A percentile compares a stretch with the other conserved stretches of the same genome.
phyloP scores from a whole-genome alignment of 2,113 vertebrate genomes.

The Mobula birostris region DNA sequence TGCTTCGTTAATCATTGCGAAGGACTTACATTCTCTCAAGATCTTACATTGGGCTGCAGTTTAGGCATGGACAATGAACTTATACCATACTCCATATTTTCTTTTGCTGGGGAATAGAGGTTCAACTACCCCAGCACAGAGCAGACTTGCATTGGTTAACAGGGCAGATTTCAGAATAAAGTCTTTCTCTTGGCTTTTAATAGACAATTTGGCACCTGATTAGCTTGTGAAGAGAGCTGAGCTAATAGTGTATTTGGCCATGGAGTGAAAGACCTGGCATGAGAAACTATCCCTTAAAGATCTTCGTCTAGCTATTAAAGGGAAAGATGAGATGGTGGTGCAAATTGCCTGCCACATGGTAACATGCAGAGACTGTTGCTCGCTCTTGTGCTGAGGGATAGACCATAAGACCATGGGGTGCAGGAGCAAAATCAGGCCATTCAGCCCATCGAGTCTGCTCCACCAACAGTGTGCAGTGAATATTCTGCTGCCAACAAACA shows the following conservation, averaged over 20 bases:
- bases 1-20: not conserved
- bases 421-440: too few relatives aligned
- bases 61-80: not conserved
- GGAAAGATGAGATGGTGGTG: not conserved
- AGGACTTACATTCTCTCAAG: not conserved
- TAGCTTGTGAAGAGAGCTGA: not conserved
- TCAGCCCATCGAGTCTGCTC: too few relatives aligned
- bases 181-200: not conserved
- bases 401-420: not conserved
- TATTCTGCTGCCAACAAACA: not conserved
- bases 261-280: not conserved
- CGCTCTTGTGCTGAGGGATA: not conserved
- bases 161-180: not conserved
- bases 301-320: not conserved
- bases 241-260: not conserved
- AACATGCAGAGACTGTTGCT: not conserved
- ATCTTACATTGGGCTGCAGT: not conserved
- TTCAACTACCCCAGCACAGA: not conserved
- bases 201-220: not conserved
- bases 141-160: not conserved
- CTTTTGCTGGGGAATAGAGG: not conserved
- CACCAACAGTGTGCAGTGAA: not conserved
- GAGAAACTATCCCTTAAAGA: not conserved
- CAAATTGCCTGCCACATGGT: not conserved
- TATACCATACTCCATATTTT: not conserved